These are phyloP conservation scores for Reinhardtius hippoglossoides DNA, from an alignment of 2,113 vertebrate species.

Conservation along the genomic window DNA sequence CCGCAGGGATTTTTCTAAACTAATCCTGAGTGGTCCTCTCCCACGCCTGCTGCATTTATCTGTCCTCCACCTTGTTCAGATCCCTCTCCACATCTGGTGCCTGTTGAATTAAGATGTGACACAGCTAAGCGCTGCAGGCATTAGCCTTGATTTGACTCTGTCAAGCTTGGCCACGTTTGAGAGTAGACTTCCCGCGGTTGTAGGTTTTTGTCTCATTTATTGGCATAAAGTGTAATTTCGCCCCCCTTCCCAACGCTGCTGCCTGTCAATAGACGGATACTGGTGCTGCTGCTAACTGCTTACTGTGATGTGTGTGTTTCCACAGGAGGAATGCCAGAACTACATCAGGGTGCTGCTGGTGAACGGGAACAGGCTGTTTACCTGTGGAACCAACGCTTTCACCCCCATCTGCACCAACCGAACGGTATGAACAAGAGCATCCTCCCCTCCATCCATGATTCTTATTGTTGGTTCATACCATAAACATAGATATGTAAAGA, in stretches of 20 bases:
- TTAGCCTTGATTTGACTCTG: conserved; percentile 72
- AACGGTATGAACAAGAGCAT: conserved; percentile 82
- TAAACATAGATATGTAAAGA: too few species aligned
- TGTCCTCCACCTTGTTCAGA: conserved; percentile 39
- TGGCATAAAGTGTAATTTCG: conserved; percentile 59
- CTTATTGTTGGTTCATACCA: not conserved
- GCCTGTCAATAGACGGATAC: conserved; percentile 52
- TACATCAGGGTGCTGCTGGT: conserved; percentile 96
- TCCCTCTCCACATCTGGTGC: conserved; percentile 46
- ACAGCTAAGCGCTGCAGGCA: conserved; percentile 42
- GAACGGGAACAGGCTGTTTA: conserved; percentile 91
- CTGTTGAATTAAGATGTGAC: conserved; percentile 71
- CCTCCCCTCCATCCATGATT: not conserved
- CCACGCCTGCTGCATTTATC: conserved; percentile 47
- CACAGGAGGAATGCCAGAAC: conserved; percentile 98
- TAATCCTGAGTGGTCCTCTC: conserved; percentile 51
- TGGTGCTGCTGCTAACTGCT: conserved; percentile 44
- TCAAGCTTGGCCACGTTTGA: conserved; percentile 64
- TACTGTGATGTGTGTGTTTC: conserved; percentile 53
- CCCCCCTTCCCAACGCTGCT: conserved; percentile 40
- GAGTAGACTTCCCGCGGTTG: conserved; percentile 33
- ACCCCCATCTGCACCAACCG: conserved; percentile 97
- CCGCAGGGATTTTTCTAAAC: conserved; percentile 51
- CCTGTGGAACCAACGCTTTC: conserved; percentile 97
- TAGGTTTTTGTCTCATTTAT: conserved; percentile 68